Conservation (phyloP, 2,888 invertebrate genomes). For the Microctonus hyperodae region DNA sequence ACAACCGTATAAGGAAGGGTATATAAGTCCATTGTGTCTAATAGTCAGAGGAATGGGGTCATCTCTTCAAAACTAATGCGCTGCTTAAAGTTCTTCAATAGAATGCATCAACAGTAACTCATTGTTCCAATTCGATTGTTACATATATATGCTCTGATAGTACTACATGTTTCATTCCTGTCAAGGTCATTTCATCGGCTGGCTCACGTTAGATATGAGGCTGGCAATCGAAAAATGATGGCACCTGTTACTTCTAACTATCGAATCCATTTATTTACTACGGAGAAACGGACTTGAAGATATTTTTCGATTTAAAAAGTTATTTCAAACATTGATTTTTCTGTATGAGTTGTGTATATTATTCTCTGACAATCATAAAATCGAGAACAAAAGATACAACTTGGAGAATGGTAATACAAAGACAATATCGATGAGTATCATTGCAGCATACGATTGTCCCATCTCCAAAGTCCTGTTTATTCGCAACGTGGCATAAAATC, state of each 20-base stretch:
- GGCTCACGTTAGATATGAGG: constrained; percentile 10
- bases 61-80: constrained; percentile 11
- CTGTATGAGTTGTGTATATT: constrained; percentile 3
- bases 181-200: constrained; percentile 13
- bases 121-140: constrained; percentile 17
- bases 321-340: too few species aligned
- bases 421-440: constrained; percentile 13
- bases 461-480: constrained; percentile 1
- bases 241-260: constrained; percentile 23
- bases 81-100: constrained; percentile 6
- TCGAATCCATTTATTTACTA: not conserved
- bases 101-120: constrained; percentile 5
- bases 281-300: too few species aligned
- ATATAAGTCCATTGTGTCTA: constrained; percentile 5
- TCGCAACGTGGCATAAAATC: not conserved
- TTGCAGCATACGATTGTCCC: constrained; percentile 23
- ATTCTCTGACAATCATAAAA: not conserved
- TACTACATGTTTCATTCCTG: not conserved
- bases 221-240: constrained; percentile 2
- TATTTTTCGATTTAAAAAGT: too few species aligned
- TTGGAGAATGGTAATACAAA: not conserved
- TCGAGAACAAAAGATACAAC: not conserved
- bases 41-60: constrained; percentile 21
- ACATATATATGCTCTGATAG: not conserved
- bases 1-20: not conserved